Conservation (phyloP, 2,888 invertebrate genomes). For the Leptinotarsa peninsularis region DNA sequence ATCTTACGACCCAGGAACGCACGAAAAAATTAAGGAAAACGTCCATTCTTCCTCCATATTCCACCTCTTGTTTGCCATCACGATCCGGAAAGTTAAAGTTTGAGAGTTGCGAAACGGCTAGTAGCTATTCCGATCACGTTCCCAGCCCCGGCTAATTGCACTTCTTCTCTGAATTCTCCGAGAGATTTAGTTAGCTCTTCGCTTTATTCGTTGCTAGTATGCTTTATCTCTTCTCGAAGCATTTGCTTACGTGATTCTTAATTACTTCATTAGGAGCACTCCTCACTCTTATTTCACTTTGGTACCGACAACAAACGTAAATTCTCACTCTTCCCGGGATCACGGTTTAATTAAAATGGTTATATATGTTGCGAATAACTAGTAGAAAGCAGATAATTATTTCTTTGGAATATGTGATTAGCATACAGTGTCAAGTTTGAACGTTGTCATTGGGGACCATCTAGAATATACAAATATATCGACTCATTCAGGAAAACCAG, state of each 20-base stretch:
- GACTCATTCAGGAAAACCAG: no score
- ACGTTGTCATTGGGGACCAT: no score
- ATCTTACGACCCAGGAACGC: slow-evolving; percentile 21
- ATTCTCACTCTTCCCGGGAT: slow-evolving; percentile 20
- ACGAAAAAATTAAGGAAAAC: slow-evolving; percentile 37
- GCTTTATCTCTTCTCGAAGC: slow-evolving; percentile 56
- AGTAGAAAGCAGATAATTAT: background rate
- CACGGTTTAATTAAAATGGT: slow-evolving; percentile 27
- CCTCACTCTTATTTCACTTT: slow-evolving; percentile 44
- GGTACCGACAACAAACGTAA: slow-evolving; percentile 31
- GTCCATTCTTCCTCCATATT: slow-evolving; percentile 30
- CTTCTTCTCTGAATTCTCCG: slow-evolving; percentile 63
- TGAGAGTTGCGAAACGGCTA: slow-evolving; percentile 48
- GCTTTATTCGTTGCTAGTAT: slow-evolving; percentile 59
- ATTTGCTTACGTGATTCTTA: slow-evolving; percentile 63
- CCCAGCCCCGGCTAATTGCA: slow-evolving; percentile 63
- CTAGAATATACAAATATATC: no score
- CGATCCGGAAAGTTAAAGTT: slow-evolving; percentile 46
- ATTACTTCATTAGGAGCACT: slow-evolving; percentile 59
- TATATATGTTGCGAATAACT: background rate
- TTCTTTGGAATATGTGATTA: no score
- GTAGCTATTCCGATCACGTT: slow-evolving; percentile 63
- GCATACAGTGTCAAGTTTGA: no score
- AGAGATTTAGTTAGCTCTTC: slow-evolving; percentile 61
- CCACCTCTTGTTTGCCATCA: slow-evolving; percentile 56